Base-by-base conservation (phyloP, 2,113 vertebrate species). In the Cynocephalus volans region DNA sequence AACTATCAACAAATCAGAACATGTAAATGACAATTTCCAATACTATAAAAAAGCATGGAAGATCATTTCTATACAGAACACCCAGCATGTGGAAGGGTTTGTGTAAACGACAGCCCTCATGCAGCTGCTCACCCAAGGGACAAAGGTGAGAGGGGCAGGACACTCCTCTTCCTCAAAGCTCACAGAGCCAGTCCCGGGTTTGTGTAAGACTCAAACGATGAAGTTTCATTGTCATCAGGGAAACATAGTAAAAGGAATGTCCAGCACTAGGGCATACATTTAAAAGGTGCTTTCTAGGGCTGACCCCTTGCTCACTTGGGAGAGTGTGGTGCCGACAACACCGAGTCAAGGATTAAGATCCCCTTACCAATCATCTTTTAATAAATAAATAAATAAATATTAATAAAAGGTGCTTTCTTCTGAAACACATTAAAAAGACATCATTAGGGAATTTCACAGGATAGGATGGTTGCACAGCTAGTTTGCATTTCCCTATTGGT, bases 91-190 rank as follows among this genome's bases (percentile, higher is more conserved):
- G 0, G 8, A 1, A 1, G 45, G 48, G 33, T 0, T 11, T 12
- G 17, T 3, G 26, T 1, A 4, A 1, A 15, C 2, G 2, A 3
- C 0, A 10, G 0, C 0, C 2, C 1, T 2, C 1, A 0, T 0
- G 9, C 7, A 13, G 80, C 33, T 8, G 65, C 14, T 14, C 26
- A 2, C 19, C 6, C 0, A 23, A n/a, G n/a, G 50, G 0, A 7
- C 36, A 0, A 2, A 11, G 56, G 17, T 0, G 10, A 56, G 2
- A 2, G 36, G 17, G 60, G 23, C 14, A 2, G 17, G 62, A 10
- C 19, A 1, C 0, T 4, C 1, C 36, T 45, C 15, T 23, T 15
- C 21, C 45, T n/a, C 56, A 50, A 4, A n/a, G 84, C n/a, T 9
- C 69, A n/a, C 0, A 36, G 26, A 9, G 67, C 41, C 52, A 81